Base-by-base conservation (phyloP, 2,888 invertebrate species). In the Liopterus haemorrhoidalis region DNA sequence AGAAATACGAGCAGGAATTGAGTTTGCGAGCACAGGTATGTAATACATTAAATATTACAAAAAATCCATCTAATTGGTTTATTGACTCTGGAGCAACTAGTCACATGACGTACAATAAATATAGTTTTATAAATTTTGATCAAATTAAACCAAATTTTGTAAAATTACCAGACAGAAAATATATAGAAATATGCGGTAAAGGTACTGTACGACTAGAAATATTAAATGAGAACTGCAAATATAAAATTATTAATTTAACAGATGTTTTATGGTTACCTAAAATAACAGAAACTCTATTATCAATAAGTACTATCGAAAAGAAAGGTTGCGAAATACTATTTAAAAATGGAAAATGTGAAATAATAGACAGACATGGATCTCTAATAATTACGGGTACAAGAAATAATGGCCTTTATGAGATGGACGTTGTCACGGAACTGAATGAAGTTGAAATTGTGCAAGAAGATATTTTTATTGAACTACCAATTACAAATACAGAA, bases 121-220 rank as follows among this genome's bases (percentile, higher is more conserved):
- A 20, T 35, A 16, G 5, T 3, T 35, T 20, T 19, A 35, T 2
- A 4, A 18, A 35, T 35, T 3, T 11, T 3, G 19, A 35, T 18
- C 25, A 38, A 38, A 40, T 20, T 15, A 21, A 40, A 40, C n/a
- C 21, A 20, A 40, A 31, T 14, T 30, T 4, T n/a, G 40, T 40
- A 19, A 40, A 30, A 40, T n/a, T 40, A 11, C 30, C 40, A 31
- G 24, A 40, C 14, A 31, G 40, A 31, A 40, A 40, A 8, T 14
- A 24, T 20, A 20, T 40, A 20, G 19, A 21, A 30, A 30, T 40
- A n/a, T 11, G 5, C 5, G 31, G 30, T n/a, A 40, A 30, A 20
- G 40, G 40, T 5, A 40, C 31, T 11, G 20, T 40, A 4, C 14
- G 20, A 40, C 30, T 21, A 6, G 11, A 40, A n/a, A 19, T 30